A percentile compares a stretch with the other conserved stretches of the same genome.
These are phyloP conservation scores for Orchesellides sinensis DNA, from an alignment of 2,888 invertebrate genomes.

Conservation along the genomic window DNA sequence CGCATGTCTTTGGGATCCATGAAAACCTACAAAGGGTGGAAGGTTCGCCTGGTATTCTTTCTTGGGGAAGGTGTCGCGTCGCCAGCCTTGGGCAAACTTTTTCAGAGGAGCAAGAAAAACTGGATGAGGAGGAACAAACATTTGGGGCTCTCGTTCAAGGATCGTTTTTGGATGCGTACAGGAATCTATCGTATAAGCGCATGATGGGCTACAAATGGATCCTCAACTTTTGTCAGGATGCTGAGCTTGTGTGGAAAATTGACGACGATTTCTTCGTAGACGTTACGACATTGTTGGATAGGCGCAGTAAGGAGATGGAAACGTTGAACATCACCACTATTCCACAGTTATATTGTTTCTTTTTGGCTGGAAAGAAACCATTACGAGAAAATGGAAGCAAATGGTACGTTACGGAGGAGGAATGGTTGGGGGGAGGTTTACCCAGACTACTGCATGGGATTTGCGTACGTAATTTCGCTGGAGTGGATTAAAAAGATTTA, in stretches of 20 bases:
- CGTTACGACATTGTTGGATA: constrained; percentile 72
- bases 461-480: constrained; percentile 2
- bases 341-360: neutral
- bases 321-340: neutral
- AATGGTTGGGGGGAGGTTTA: neutral
- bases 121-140: constrained; percentile 11
- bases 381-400: neutral
- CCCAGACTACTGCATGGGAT: constrained; percentile 21
- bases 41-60: neutral
- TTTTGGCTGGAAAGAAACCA: neutral
- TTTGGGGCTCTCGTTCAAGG: constrained; percentile 18
- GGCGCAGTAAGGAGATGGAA: constrained; percentile 17
- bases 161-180: constrained; percentile 28
- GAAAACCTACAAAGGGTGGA: constrained; percentile 1
- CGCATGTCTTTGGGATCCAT: constrained; percentile 14
- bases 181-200: constrained; percentile 75
- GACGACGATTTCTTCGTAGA: constrained; percentile 75
- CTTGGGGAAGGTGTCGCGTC: constrained; percentile 7
- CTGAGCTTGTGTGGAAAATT: constrained; percentile 74
- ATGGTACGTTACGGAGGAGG: neutral
- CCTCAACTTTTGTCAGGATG: constrained; percentile 69
- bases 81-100: neutral
- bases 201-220: constrained; percentile 75
- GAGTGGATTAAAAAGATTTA: neutral
- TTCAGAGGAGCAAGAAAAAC: neutral